Conservation (phyloP, 2,888 invertebrate species). For the Drosophila siamana region DNA sequence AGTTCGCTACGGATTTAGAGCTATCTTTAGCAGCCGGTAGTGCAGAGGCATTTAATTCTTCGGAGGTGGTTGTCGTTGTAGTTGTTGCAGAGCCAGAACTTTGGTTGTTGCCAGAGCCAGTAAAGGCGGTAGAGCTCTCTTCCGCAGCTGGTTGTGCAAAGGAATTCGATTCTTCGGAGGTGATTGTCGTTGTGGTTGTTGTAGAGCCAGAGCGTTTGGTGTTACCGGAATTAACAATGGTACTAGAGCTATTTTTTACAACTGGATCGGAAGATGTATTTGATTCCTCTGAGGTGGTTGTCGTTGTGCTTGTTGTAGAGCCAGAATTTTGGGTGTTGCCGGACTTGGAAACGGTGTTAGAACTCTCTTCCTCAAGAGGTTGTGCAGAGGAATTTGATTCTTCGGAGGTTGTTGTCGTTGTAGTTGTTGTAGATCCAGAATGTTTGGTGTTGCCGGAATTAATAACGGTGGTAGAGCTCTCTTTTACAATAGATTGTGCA, state of each 20-base stretch:
- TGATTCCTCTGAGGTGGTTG: conserved; percentile 14
- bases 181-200: conserved; percentile 11
- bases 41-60: not conserved
- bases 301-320: conserved; percentile 7
- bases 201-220: conserved; percentile 9
- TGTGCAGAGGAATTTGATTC: not conserved
- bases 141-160: too few relatives aligned
- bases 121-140: too few relatives aligned
- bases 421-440: conserved; percentile 7
- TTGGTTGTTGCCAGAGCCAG: too few relatives aligned
- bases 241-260: not conserved
- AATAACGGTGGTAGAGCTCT: not conserved
- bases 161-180: conserved; percentile 7
- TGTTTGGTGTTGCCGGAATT: conserved; percentile 2
- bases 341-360: not conserved
- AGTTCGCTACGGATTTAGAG: not conserved
- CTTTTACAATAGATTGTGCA: not conserved
- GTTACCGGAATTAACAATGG: not conserved
- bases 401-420: conserved; percentile 15
- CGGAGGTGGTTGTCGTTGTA: too few relatives aligned
- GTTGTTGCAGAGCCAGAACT: too few relatives aligned
- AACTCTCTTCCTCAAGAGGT: not conserved
- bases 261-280: not conserved
- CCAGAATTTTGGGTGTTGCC: conserved; percentile 10
- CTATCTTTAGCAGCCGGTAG: not conserved